Conservation (phyloP, 2,797 vertebrate genomes). For the Threskiornis aethiopicus region DNA sequence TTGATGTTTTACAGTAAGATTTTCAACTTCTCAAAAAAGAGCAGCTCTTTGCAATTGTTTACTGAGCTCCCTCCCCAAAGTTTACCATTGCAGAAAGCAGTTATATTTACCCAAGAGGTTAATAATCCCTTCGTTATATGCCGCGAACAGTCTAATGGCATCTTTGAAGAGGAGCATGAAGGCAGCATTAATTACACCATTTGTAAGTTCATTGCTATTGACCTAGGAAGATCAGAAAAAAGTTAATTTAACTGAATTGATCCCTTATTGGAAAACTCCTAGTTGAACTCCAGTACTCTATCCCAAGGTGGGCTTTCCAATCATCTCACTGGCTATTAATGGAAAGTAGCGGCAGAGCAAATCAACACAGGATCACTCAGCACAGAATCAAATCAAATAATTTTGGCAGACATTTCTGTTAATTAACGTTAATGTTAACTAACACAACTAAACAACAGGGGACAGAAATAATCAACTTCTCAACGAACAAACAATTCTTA, state of each 20-base stretch:
- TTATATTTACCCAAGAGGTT: slow-evolving; percentile 91
- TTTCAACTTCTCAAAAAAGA: neutral
- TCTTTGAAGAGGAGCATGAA: slow-evolving; percentile 99
- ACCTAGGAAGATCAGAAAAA: slow-evolving; percentile 75
- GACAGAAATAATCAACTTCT: neutral
- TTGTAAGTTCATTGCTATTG: slow-evolving; percentile 99
- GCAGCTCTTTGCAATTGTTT: neutral
- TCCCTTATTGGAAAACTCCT: neutral
- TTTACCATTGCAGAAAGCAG: neutral
- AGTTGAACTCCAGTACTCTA: neutral
- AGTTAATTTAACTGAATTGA: slow-evolving; percentile 6
- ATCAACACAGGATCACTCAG: neutral
- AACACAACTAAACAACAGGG: neutral
- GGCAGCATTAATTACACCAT: slow-evolving; percentile 98
- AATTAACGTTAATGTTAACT: neutral
- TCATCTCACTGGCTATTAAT: neutral
- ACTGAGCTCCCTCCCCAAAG: neutral
- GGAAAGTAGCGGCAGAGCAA: neutral
- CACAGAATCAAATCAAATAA: neutral
- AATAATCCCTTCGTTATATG: slow-evolving; percentile 99
- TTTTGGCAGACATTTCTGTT: neutral
- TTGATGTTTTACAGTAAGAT: neutral
- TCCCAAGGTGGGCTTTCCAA: neutral
- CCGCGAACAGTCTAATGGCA: slow-evolving; percentile 98
- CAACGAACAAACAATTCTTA: neutral